Evolutionary conservation across 2,113 vertebrate genomes (phyloP), one percentile per base, ranked within the genome.

Genomic region (Lepisosteus osseus): DNA sequence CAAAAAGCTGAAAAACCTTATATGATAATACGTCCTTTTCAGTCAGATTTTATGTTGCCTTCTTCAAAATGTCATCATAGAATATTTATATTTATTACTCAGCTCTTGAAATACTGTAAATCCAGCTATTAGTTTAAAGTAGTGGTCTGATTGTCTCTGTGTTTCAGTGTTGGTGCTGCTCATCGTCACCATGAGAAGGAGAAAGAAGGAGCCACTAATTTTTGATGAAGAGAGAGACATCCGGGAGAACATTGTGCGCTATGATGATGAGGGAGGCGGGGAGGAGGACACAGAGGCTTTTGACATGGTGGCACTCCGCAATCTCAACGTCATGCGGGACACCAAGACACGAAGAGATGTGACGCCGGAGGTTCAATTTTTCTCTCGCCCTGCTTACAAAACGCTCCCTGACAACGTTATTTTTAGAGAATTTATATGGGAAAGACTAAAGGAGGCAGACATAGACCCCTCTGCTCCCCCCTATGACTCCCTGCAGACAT

Each of bases 221-320:
- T 93, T 98, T 1, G 96, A 99, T 13, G 97, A 98, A 71, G 97
- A 98, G 79, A 76, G 95, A 66, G 96, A 98, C 74, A 93, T 98
- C 77, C 77, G 96, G 43, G 97, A 99, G 79, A 99, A 99, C 61
- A 98, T 98, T 0, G 97, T 99, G 1, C 88, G 96, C 2, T 99
- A 98, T 0, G 97, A 99, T 3, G 97, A 99, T 0, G 97, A 99
- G 69, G 97, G 97, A 0, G 97, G 97, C 0, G 97, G 97, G 13
- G 97, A 99, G 81, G 96, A 99, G 75, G 97, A 99, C 87, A 99
- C 97, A 0, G 96, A 98, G 71, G 97, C 97, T 51, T 99, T 99
- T 54, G 97, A 99, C 82, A 98, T 99, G 96, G 93, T 95, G 0
- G 89, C 97, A 0, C 84, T 99, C 7, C 92, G 96, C 66, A 99